phyloP scores from a whole-genome alignment of 2,888 invertebrate genomes.

The Spicauda simplicius region DNA sequence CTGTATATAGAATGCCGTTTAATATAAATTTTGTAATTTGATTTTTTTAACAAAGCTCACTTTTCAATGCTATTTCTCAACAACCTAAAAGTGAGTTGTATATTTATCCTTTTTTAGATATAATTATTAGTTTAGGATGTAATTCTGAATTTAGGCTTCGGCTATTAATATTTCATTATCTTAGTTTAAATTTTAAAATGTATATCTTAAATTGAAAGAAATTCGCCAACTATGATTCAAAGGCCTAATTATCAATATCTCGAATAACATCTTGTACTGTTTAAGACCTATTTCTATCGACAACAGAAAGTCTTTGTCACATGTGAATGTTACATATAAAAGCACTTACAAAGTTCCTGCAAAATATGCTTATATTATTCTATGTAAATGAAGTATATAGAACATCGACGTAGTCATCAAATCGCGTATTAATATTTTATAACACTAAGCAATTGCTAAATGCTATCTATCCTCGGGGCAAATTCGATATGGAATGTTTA shows the following conservation, averaged over 20 bases:
- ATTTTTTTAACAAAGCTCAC: slow-evolving; percentile 8
- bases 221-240: slow-evolving; percentile 12
- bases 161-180: slow-evolving; percentile 14
- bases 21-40: slow-evolving; percentile 5
- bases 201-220: slow-evolving; percentile 9
- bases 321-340: slow-evolving; percentile 20
- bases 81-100: slow-evolving; percentile 26
- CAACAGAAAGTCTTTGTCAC: slow-evolving; percentile 25
- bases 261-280: slow-evolving; percentile 16
- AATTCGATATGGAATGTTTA: too few relatives aligned
- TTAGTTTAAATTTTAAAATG: slow-evolving; percentile 8
- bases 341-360: slow-evolving; percentile 32
- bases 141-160: slow-evolving; percentile 16
- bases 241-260: slow-evolving; percentile 24
- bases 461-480: too few relatives aligned
- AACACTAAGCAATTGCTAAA: slow-evolving; percentile 7
- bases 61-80: slow-evolving; percentile 20
- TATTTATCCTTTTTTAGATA: background rate
- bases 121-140: slow-evolving; percentile 4
- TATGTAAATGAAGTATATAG: slow-evolving; percentile 1
- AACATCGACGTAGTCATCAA: background rate
- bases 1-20: slow-evolving; percentile 11
- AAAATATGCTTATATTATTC: slow-evolving; percentile 3
- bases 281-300: slow-evolving; percentile 4
- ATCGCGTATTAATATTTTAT: slow-evolving; percentile 9